Evolutionary conservation across 1,140 invertebrate genomes (phyloP).

Genomic region (Gryon sp.): DNA sequence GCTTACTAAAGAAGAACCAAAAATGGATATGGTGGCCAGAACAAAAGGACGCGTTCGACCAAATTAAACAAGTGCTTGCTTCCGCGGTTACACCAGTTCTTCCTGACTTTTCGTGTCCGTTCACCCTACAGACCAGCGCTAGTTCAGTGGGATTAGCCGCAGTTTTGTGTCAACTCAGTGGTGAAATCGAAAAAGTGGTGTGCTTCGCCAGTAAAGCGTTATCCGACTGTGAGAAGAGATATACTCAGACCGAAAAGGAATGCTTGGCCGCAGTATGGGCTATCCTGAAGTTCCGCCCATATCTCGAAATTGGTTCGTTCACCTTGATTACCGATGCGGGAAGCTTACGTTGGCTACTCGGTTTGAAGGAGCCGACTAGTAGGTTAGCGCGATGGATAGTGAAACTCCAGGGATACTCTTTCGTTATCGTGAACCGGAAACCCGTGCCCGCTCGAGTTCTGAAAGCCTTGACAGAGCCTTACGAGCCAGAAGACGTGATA

Average conservation of each 20-base stretch:
- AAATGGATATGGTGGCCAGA: slow-evolving; percentile 3
- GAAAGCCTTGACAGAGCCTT: too few species aligned
- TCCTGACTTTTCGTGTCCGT: background rate
- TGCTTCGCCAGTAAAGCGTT: slow-evolving; percentile 27
- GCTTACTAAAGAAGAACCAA: slow-evolving; percentile 2
- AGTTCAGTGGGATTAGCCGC: background rate
- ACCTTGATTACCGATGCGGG: background rate
- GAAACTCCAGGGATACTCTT: too few species aligned
- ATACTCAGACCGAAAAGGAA: slow-evolving; percentile 48
- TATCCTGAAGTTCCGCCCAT: background rate
- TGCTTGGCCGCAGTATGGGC: slow-evolving; percentile 1
- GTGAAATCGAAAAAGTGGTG: slow-evolving; percentile 31
- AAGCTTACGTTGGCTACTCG: slow-evolving; percentile 70
- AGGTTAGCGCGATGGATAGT: too few species aligned
- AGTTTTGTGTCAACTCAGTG: background rate
- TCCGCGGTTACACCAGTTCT: background rate
- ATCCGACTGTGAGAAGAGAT: slow-evolving; percentile 6
- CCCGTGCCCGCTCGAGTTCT: too few species aligned
- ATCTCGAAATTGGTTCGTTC: background rate
- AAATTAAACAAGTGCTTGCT: background rate
- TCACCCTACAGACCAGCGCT: background rate
- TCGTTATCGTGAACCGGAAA: too few species aligned
- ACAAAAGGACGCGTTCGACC: background rate
- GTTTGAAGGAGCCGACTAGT: too few species aligned
- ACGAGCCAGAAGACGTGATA: too few species aligned